Percentiles rank a stretch among this genome's conserved stretches.
These are phyloP conservation scores for Trichopria drosophilae DNA, from an alignment of 2,888 invertebrate genomes.

Conservation along the genomic window DNA sequence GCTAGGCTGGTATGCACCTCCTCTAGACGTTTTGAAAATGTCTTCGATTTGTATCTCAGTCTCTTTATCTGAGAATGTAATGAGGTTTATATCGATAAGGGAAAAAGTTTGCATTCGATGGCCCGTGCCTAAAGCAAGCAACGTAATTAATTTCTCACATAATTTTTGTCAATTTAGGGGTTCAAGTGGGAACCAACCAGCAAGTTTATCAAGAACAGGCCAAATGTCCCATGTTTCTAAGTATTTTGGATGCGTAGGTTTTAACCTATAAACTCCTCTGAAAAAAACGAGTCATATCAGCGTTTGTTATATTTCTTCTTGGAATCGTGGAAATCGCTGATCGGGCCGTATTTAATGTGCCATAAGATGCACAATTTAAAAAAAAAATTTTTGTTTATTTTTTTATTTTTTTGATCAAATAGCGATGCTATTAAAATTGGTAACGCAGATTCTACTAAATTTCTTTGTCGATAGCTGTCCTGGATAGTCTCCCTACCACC, in stretches of 20 bases:
- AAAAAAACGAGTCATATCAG: no score
- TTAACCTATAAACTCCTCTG: no score
- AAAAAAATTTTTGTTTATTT: no score
- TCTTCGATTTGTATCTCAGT: slow-evolving; percentile 26
- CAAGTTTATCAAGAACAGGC: slow-evolving; percentile 15
- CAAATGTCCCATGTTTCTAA: slow-evolving; percentile 28
- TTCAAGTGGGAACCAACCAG: slow-evolving; percentile 21
- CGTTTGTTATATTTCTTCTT: no score
- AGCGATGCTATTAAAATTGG: no score
- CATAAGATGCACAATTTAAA: no score
- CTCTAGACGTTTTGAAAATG: slow-evolving; percentile 20
- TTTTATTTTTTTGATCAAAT: no score
- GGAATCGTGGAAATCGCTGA: no score
- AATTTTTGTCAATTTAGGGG: slow-evolving; percentile 16
- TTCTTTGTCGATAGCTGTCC: no score
- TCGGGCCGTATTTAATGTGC: no score
- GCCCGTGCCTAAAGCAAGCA: slow-evolving; percentile 26
- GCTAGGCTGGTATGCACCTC: slow-evolving; percentile 10
- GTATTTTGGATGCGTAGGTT: slow-evolving; percentile 27
- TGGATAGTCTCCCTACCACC: no score
- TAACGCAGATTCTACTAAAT: no score
- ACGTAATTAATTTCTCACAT: slow-evolving; percentile 13
- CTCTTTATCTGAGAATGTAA: slow-evolving; percentile 25
- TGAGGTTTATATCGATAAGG: slow-evolving; percentile 25
- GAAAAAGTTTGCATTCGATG: slow-evolving; percentile 31